phyloP scores from a whole-genome alignment of 2,888 invertebrate species.

The Caenorhabditis imperialis region DNA sequence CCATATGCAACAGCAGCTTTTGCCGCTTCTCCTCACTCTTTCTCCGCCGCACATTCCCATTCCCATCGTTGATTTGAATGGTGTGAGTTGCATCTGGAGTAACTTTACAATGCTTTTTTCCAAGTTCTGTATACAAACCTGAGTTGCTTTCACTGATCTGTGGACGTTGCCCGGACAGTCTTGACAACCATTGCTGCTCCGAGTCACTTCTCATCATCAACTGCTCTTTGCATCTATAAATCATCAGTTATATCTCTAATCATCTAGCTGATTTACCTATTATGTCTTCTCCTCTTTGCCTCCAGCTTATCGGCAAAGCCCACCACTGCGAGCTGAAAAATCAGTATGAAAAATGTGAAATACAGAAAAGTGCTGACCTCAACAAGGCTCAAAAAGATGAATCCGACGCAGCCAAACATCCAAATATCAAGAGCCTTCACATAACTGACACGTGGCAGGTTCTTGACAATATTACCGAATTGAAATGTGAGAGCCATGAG shows the following conservation, averaged over 20 bases:
- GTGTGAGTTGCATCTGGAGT: constrained; percentile 46
- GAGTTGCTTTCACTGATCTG: constrained; percentile 33
- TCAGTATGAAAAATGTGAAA: not conserved
- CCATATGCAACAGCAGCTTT: constrained; percentile 56
- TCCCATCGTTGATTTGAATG: constrained; percentile 57
- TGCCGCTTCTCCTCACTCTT: constrained; percentile 51
- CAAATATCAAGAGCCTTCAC: constrained; percentile 77
- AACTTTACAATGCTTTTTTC: no score
- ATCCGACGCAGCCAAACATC: constrained; percentile 78
- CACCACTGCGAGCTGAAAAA: constrained; percentile 75
- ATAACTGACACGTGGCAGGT: constrained; percentile 76
- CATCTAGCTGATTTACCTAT: constrained; percentile 15
- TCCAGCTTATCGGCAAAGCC: constrained; percentile 77
- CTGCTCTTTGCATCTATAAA: constrained; percentile 66
- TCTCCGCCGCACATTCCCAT: constrained; percentile 49
- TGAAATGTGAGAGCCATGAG: constrained; percentile 77
- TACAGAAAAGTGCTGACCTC: constrained; percentile 60
- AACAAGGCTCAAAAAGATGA: constrained; percentile 76
- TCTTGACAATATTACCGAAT: constrained; percentile 78
- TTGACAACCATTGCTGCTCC: constrained; percentile 75
- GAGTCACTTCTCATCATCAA: constrained; percentile 71
- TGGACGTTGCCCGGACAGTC: constrained; percentile 52
- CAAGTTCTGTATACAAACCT: no score
- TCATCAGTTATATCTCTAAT: not conserved
- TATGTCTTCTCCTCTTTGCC: constrained; percentile 58